Conservation (phyloP, 35 echinoderm and acorn worm species). For the Heliocidaris tuberculata region DNA sequence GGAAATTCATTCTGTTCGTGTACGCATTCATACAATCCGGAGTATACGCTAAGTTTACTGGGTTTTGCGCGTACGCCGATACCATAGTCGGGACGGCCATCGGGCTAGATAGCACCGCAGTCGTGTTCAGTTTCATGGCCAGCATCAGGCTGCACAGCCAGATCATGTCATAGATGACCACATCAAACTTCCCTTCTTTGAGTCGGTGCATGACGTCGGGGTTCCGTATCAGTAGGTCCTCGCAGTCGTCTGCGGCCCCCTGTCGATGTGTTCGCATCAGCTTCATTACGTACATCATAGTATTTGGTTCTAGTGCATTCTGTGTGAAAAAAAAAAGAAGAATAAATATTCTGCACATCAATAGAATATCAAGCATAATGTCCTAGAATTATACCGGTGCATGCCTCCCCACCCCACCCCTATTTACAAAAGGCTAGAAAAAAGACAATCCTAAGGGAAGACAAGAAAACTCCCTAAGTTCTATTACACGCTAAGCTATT, state of each 20-base stretch:
- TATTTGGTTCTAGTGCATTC: neutral
- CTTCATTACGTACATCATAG: neutral
- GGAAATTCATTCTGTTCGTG: neutral
- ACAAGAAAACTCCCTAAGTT: too few relatives aligned
- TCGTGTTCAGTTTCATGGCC: neutral
- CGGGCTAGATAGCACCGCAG: neutral
- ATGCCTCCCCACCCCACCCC: too few relatives aligned
- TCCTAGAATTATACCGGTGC: too few relatives aligned
- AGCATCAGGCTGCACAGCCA: constrained; percentile 24
- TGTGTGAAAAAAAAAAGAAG: neutral
- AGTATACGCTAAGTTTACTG: neutral
- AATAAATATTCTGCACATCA: too few relatives aligned
- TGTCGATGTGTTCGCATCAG: neutral
- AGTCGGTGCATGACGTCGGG: constrained; percentile 42
- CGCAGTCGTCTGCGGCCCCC: constrained; percentile 5
- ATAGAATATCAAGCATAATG: too few relatives aligned
- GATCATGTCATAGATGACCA: neutral
- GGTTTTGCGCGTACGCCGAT: neutral
- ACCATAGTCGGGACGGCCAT: neutral
- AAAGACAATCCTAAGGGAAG: too few relatives aligned
- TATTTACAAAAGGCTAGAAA: too few relatives aligned
- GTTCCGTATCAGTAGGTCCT: neutral
- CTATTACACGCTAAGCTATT: too few relatives aligned
- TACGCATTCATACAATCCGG: neutral
- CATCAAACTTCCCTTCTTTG: neutral